phyloP scores from a whole-genome alignment of 2,888 invertebrate genomes.

The Chrysolina americana region DNA sequence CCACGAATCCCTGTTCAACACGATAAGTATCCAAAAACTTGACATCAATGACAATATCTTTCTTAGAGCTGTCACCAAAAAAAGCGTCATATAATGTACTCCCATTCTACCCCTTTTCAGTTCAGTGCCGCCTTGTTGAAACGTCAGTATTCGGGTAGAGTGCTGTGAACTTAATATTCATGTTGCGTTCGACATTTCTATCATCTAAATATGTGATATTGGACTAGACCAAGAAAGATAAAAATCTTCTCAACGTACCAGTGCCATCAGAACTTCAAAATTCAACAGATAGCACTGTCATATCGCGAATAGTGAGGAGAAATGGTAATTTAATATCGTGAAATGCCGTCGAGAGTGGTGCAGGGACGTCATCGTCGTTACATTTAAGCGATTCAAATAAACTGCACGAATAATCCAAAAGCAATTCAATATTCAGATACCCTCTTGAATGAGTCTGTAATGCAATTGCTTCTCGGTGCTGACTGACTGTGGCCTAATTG shows the following conservation, averaged over 20 bases:
- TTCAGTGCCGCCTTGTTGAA: background rate
- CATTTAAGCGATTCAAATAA: background rate
- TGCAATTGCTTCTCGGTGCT: background rate
- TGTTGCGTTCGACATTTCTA: conserved; percentile 12
- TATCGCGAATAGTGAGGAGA: conserved; percentile 1
- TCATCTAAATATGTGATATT: conserved; percentile 8
- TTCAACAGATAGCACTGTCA: conserved; percentile 13
- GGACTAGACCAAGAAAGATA: conserved; percentile 16
- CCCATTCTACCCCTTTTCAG: background rate
- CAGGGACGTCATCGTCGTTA: background rate
- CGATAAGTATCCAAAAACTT: too few species aligned
- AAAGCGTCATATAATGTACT: too few species aligned
- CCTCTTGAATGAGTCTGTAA: background rate
- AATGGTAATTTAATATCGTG: conserved; percentile 17
- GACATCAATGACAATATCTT: too few species aligned
- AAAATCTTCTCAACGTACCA: conserved; percentile 15
- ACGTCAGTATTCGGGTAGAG: conserved; percentile 3
- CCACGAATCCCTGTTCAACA: too few species aligned
- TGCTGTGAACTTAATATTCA: conserved; percentile 13
- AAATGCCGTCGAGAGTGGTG: conserved; percentile 12
- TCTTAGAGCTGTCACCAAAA: too few species aligned
- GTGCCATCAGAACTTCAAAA: conserved; percentile 2
- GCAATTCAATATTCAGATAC: background rate
- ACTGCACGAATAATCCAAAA: background rate
- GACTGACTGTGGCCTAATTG: background rate